Evolutionary conservation across 1,140 invertebrate species (phyloP), one percentile per base, ranked within the genome.

Genomic region (Phymorhynchus buccinoides): DNA sequence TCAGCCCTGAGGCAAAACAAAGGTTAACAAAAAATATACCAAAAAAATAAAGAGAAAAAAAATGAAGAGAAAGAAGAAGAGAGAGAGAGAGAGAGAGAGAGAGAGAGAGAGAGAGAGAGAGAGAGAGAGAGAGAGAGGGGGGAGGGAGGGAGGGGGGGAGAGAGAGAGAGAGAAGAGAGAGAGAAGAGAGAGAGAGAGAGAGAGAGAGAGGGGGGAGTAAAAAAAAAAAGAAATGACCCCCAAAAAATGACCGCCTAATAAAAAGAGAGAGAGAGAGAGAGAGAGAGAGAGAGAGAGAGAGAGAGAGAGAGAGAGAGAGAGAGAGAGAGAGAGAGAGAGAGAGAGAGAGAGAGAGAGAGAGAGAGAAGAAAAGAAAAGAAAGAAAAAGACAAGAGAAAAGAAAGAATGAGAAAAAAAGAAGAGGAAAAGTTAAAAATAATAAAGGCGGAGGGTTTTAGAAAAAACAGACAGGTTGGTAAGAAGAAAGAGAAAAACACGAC

Each of bases 81-180:
- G 79, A 80, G 41, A 44, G 41, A 80, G 52, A 44, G 79, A 80
- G 41, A 80, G 37, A 80, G 37, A 42, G 41, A 44, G 39, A 80
- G 79, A 80, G 79, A 80, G 79, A 80, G 41, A 79, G n/a, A 39
- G 79, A 80, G 39, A 44, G 79, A 44, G 18, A 16, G 79, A 44
- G 39, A 42, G 7, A 44, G 39, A 44, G 16, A 80, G 39, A 44
- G n/a, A 80, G 12, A 80, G 77, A 32, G 77, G 30, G 12, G 9
- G 30, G 30, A 75, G 22, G 42, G 3, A 7, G 37, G 22, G 22
- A n/a, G 0, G 30, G 30, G 30, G 16, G 62, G 16, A 66, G 16
- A 66, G 27, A 27, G 62, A 12, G 48, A 12, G 48, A 12, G 48
- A 12, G 48, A 12, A n/a, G 48, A 12, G 48, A 12, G 48, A 12